Base-by-base conservation (phyloP, 2,888 invertebrate species). In the Schrankia costaestrigalis region DNA sequence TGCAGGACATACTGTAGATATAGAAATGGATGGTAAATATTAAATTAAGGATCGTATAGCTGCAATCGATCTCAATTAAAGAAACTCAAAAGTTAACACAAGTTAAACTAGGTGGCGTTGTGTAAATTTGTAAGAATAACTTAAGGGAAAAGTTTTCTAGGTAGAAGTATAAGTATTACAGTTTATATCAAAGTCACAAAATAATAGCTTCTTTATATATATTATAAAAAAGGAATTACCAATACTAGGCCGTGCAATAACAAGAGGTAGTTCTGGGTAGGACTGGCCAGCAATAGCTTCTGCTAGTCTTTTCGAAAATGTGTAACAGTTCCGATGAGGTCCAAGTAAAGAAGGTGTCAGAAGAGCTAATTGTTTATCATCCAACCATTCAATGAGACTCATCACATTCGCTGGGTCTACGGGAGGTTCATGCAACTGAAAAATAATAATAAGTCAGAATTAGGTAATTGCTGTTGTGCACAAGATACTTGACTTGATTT, bases 291-390 rank as follows among this genome's bases (percentile, higher is more conserved):
- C 91, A 23, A 97, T 69, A 31, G 90, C 89, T 75, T 98, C 98
- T 0, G 97, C 96, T 39, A 98, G 86, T 35, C 97, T 92, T 78
- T 99, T 98, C 10, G 97, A 97, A 78, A 93, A 97, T 0, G 97
- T 97, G 80, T 98, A 98, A 4, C 97, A 95, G 78, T 98, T 98
- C 0, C 97, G 97, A 73, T 97, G 96, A 0, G 92, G 92, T 3
- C 90, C 89, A 21, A 95, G 80, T 9, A 95, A 75, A 3, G 91
- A 90, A 0, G 92, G 91, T 0, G 94, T 93, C 3, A 94, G 86
- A 11, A 89, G 71, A 11, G 90, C 87, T 21, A 95, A 59, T 11
- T 92, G 90, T 30, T 90, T 90, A 7, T 92, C 90, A 45, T 93
- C 91, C 78, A 95, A 83, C 93, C 94, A 94, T 59, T 92, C 89